These are phyloP conservation scores for Podiceps cristatus DNA, from an alignment of 2,113 vertebrate species.

Conservation along the genomic window DNA sequence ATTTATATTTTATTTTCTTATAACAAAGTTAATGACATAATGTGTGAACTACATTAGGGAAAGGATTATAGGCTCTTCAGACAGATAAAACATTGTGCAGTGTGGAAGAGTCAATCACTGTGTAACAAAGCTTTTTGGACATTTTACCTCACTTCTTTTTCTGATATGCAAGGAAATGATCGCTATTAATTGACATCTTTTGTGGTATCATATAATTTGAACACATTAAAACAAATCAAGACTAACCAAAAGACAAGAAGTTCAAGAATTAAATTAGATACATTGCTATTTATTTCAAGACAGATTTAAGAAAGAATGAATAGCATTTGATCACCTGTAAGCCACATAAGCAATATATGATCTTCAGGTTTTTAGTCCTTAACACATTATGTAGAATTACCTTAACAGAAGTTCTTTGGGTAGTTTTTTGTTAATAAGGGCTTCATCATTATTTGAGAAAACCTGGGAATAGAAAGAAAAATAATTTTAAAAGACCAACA, in stretches of 20 bases:
- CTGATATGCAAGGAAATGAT: neutral
- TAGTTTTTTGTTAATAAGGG: slow-evolving; percentile 96
- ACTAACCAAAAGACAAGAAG: slow-evolving; percentile 39
- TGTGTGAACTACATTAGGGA: neutral
- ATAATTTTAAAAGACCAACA: neutral
- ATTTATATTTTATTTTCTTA: neutral
- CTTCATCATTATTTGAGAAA: slow-evolving; percentile 95
- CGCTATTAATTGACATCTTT: neutral
- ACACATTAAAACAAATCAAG: slow-evolving; percentile 53
- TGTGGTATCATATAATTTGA: neutral
- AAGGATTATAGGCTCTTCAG: neutral
- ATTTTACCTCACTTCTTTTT: neutral
- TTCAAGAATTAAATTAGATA: slow-evolving; percentile 27
- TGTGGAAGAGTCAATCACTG: neutral
- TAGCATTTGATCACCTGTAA: neutral
- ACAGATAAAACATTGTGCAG: neutral
- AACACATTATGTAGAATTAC: slow-evolving; percentile 69
- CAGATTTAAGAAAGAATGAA: slow-evolving; percentile 25
- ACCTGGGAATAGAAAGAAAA: slow-evolving; percentile 77
- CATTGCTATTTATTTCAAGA: slow-evolving; percentile 1
- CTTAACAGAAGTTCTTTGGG: slow-evolving; percentile 97
- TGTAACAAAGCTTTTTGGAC: neutral
- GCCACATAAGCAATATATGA: neutral
- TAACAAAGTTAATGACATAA: neutral
- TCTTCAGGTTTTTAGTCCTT: neutral